Percentiles rank a stretch among this genome's conserved stretches.
phyloP scores from a whole-genome alignment of 2,113 vertebrate species.

The Hemichromis elongatus region DNA sequence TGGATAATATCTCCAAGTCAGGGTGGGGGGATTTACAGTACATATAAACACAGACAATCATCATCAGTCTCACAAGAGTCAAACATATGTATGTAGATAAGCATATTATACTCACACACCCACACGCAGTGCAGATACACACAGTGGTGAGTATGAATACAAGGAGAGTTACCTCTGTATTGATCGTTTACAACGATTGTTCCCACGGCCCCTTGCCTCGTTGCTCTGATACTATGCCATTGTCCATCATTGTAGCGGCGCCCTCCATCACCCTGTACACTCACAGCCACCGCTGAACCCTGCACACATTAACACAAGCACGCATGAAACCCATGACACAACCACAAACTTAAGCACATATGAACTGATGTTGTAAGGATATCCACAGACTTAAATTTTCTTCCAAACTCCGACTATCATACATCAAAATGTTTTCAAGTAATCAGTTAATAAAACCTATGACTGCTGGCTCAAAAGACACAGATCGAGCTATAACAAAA shows the following conservation, averaged over 20 bases:
- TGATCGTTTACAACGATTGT: conserved; percentile 83
- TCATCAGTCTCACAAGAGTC: conserved; percentile 10
- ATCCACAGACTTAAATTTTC: not conserved
- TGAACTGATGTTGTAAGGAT: not conserved
- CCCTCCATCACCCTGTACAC: conserved; percentile 76
- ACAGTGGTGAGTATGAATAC: conserved; percentile 59
- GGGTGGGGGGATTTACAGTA: conserved; percentile 12
- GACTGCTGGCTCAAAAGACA: not conserved
- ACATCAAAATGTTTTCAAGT: not conserved
- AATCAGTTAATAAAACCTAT: not conserved
- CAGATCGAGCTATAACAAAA: not conserved
- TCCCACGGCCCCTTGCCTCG: conserved; percentile 79
- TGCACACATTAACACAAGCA: conserved; percentile 42
- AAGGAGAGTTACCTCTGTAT: conserved; percentile 79
- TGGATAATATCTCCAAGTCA: conserved; percentile 61
- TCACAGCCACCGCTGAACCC: conserved; percentile 84
- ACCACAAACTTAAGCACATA: not conserved
- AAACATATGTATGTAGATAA: conserved; percentile 17
- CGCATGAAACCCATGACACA: not conserved
- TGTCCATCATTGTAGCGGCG: conserved; percentile 81
- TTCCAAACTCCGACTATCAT: not conserved
- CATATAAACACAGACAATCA: conserved; percentile 40
- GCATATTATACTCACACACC: conserved; percentile 31
- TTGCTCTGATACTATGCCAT: conserved; percentile 84
- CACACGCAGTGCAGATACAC: conserved; percentile 45